Base-by-base conservation (phyloP, 1,140 invertebrate genomes). In the Trichonephila inaurata region DNA sequence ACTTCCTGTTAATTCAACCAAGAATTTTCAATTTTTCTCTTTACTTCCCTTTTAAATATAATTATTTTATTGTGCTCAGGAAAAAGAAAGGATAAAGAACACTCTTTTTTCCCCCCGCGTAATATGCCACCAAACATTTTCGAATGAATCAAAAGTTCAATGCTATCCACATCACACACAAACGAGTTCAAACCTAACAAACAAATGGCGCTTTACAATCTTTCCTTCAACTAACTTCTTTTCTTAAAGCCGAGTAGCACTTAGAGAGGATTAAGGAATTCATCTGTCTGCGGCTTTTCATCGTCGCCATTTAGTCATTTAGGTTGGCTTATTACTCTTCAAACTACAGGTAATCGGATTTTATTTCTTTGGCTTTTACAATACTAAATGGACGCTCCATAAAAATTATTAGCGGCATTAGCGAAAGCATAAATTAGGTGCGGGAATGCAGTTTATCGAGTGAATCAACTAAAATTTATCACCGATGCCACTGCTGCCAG, bases 321-420 rank as follows among this genome's bases (percentile, higher is more conserved):
- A 86, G 83, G 77, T 51, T 82, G 77, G 33, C 77, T 82, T 82
- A 51, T 40, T 51, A 82, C 83, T 58, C 51, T 86, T 86, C 83
- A 86, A 61, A 86, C 16, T 61, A 18, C 60, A 28, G 21, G 24
- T 87, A n/a, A 87, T 61, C 82, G 16, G 82, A 83, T 83, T 40
- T 44, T 40, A n/a, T 51, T 83, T 83, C 40, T n/a, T 83, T 14
- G 24, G n/a, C 58, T 33, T 60, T n/a, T 18, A 87, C 58, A 18
- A 18, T 87, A 24, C 85, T 61, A 33, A 87, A 87, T 28, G 58
- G 85, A 61, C 14, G 58, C 58, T 24, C 83, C 83, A 87, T 87
- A 60, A 61, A 87, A 87, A 87, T 87, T 62, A 87, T 87, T 87
- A 87, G 83, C 58, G 10, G 24, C 83, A 86, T 86, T 86, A 86